Percentiles rank a stretch among this genome's conserved stretches.
Conservation (phyloP, 2,888 invertebrate species). For the Drosophila nr. perissopoda region DNA sequence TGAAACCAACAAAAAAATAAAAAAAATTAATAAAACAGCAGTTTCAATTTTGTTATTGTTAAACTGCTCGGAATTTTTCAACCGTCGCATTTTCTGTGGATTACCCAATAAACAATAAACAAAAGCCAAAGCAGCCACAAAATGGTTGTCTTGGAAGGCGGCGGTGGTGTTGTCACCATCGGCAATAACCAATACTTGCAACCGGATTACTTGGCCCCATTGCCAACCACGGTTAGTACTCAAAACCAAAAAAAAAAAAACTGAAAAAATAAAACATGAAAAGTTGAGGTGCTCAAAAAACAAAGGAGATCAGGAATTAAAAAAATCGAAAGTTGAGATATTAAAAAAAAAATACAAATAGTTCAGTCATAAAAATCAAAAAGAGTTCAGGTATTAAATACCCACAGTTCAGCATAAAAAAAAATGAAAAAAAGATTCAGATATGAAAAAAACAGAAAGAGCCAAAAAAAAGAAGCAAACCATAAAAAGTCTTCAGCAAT, state of each 20-base stretch:
- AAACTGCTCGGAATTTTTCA: slow-evolving; percentile 19
- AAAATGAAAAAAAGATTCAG: not conserved
- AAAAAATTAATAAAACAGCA: not conserved
- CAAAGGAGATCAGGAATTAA: not conserved
- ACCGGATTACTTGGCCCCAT: slow-evolving; percentile 97
- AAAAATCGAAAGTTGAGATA: not conserved
- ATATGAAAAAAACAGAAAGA: not conserved
- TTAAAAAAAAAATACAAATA: not conserved
- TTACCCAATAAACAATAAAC: slow-evolving; percentile 29
- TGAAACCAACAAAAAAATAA: slow-evolving; percentile 8
- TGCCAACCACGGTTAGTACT: slow-evolving; percentile 96
- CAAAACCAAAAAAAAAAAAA: not conserved
- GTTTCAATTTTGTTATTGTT: slow-evolving; percentile 2
- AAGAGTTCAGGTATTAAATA: slow-evolving; percentile 63
- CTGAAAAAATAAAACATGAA: not conserved
- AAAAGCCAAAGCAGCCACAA: slow-evolving; percentile 35
- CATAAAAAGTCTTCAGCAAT: not conserved
- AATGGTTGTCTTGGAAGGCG: slow-evolving; percentile 96
- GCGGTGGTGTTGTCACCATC: slow-evolving; percentile 94
- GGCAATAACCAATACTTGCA: slow-evolving; percentile 97
- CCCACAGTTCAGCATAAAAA: not conserved
- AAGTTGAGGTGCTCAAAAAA: not conserved
- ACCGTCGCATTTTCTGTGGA: slow-evolving; percentile 34
- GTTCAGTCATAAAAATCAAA: not conserved
- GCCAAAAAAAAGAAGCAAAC: not conserved